These are phyloP conservation scores for Andrena marginata DNA, from an alignment of 2,888 invertebrate genomes.

Conservation along the genomic window DNA sequence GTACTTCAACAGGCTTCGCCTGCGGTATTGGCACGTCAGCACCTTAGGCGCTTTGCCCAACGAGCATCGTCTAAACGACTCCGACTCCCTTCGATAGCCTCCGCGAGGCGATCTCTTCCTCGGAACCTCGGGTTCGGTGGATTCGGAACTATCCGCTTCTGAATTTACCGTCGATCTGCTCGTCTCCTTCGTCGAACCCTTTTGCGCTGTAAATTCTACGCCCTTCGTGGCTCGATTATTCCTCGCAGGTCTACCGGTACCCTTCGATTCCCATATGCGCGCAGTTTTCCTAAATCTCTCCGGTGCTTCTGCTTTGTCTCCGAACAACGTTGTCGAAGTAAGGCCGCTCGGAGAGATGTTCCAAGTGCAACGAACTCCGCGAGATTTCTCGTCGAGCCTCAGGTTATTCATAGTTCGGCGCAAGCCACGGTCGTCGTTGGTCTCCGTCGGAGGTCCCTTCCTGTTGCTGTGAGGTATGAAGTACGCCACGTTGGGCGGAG, in stretches of 20 bases:
- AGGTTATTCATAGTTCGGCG: conserved; percentile 68
- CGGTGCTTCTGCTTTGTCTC: not conserved
- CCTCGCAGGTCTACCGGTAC: not conserved
- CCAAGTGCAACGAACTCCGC: conserved; percentile 29
- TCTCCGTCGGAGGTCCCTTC: conserved; percentile 10
- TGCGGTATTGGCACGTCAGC: conserved; percentile 64
- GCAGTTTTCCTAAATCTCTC: not conserved
- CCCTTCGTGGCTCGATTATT: not conserved
- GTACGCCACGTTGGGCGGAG: conserved; percentile 65
- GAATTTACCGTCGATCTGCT: not conserved
- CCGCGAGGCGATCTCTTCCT: conserved; percentile 2
- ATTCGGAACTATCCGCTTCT: not conserved
- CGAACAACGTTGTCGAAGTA: not conserved
- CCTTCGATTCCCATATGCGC: not conserved
- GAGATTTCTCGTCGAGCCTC: conserved; percentile 40
- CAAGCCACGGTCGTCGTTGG: conserved; percentile 70
- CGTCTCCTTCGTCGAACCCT: not conserved
- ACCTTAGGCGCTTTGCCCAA: conserved; percentile 24
- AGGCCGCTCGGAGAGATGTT: conserved; percentile 41
- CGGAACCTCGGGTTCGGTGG: not conserved
- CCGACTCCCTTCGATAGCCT: not conserved
- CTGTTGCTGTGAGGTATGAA: conserved; percentile 64
- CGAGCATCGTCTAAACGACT: not conserved
- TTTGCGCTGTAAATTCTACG: not conserved
- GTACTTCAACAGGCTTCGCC: conserved; percentile 52